Conservation (phyloP, 92 coral and sea anemone genomes). For the Chrysogorgia sp. region DNA sequence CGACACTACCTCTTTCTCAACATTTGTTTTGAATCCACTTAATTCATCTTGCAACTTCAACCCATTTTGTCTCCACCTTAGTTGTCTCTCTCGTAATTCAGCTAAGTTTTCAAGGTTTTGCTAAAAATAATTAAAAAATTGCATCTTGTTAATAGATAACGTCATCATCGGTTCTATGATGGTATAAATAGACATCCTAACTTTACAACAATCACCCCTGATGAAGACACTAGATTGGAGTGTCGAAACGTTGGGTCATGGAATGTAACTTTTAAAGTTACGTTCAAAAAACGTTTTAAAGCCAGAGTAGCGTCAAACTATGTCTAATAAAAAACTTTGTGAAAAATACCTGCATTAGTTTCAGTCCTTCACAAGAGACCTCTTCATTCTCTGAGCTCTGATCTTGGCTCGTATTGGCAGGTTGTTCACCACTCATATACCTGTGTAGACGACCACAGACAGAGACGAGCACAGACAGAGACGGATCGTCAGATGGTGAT, state of each 20-base stretch:
- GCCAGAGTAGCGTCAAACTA: too few relatives aligned
- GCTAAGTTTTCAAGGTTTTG: slow-evolving; percentile 74
- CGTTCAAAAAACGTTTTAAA: too few relatives aligned
- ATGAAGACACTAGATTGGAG: too few relatives aligned
- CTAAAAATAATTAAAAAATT: slow-evolving; percentile 11
- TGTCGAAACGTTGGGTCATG: too few relatives aligned
- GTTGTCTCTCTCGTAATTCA: slow-evolving; percentile 82
- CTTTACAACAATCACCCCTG: too few relatives aligned
- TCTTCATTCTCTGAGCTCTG: slow-evolving; percentile 50
- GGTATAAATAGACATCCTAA: too few relatives aligned
- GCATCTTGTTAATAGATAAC: too few relatives aligned
- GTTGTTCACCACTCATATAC: slow-evolving; percentile 89
- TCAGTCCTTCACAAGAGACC: slow-evolving; percentile 85
- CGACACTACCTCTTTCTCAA: slow-evolving; percentile 84
- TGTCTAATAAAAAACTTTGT: background rate
- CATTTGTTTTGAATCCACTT: slow-evolving; percentile 81
- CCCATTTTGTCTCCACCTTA: slow-evolving; percentile 76
- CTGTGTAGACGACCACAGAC: slow-evolving; percentile 27
- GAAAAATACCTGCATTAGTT: slow-evolving; percentile 81
- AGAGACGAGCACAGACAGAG: background rate
- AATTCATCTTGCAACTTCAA: slow-evolving; percentile 80
- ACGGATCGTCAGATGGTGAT: background rate
- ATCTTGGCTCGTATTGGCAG: slow-evolving; percentile 54
- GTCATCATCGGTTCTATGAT: too few relatives aligned
- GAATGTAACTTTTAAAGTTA: too few relatives aligned